These are phyloP conservation scores for Microtus ochrogaster DNA, from an alignment of 2,113 vertebrate species.

Conservation along the genomic window DNA sequence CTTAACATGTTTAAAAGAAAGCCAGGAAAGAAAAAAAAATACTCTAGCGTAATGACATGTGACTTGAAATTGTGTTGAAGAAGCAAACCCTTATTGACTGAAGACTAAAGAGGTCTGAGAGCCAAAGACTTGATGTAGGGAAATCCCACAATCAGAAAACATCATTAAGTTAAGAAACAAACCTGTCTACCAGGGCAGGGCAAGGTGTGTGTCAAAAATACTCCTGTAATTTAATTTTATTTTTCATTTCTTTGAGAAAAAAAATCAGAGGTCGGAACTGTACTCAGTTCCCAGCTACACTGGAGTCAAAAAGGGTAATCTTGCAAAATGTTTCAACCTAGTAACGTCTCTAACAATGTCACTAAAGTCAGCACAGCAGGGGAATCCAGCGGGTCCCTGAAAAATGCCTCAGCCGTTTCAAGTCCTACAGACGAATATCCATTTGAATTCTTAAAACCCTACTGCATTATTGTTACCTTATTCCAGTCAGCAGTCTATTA, in stretches of 20 bases:
- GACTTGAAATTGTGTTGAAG: neutral
- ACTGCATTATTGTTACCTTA: neutral
- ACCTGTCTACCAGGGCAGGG: neutral
- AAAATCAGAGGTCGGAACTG: conserved; percentile 32
- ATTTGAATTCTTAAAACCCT: neutral
- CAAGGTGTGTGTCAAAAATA: neutral
- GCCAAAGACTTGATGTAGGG: conserved; percentile 25
- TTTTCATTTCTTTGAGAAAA: conserved; percentile 52
- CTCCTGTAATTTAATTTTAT: neutral
- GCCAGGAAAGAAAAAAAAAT: neutral
- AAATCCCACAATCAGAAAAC: conserved; percentile 47
- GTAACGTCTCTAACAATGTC: neutral
- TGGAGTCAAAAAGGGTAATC: conserved; percentile 17
- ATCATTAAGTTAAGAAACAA: neutral
- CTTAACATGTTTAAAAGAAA: neutral
- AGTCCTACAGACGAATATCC: neutral
- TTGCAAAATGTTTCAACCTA: conserved; percentile 13
- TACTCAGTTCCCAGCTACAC: neutral
- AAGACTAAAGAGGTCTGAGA: neutral
- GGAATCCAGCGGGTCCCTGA: neutral
- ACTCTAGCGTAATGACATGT: neutral
- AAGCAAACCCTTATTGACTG: neutral
- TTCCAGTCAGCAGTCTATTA: neutral
- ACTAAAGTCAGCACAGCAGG: neutral
- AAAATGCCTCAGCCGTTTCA: neutral